Evolutionary conservation across 1,140 invertebrate genomes (phyloP).

Genomic region (Polypedilum pembai): DNA sequence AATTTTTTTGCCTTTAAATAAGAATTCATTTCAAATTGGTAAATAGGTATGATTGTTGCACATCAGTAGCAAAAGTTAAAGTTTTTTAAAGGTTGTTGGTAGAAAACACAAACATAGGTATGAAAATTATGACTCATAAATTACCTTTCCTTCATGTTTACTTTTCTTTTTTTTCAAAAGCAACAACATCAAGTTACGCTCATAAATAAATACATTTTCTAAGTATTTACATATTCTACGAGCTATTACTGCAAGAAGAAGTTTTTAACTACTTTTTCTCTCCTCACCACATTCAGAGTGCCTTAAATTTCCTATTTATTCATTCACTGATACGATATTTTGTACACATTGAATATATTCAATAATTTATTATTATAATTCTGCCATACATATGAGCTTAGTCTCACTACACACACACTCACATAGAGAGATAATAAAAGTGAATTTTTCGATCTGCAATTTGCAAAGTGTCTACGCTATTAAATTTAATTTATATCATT

Average conservation of each 20-base stretch:
- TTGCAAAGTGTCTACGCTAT: slow-evolving; percentile 16
- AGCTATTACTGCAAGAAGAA: background rate
- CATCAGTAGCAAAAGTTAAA: too few species aligned
- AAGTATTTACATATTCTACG: slow-evolving; percentile 4
- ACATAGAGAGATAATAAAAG: background rate
- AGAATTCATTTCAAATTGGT: too few species aligned
- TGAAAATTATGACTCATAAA: slow-evolving; percentile 10
- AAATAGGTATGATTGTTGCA: too few species aligned
- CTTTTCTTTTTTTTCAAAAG: background rate
- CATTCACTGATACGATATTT: background rate
- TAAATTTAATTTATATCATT: slow-evolving; percentile 20
- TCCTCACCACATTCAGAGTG: background rate
- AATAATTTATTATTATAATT: slow-evolving; percentile 20
- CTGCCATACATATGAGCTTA: background rate
- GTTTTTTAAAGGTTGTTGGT: too few species aligned
- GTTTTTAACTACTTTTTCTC: slow-evolving; percentile 1
- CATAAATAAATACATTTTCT: slow-evolving; percentile 11
- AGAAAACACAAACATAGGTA: background rate
- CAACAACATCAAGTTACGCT: slow-evolving; percentile 16
- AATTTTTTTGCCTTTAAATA: too few species aligned
- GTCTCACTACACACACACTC: too few species aligned
- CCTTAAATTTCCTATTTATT: background rate
- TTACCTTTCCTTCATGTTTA: background rate
- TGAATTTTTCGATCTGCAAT: background rate
- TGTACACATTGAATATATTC: background rate